Percentiles rank a stretch among this genome's conserved stretches.
Evolutionary conservation across 2,797 vertebrate species (phyloP).

Genomic region (Sus cebifrons): DNA sequence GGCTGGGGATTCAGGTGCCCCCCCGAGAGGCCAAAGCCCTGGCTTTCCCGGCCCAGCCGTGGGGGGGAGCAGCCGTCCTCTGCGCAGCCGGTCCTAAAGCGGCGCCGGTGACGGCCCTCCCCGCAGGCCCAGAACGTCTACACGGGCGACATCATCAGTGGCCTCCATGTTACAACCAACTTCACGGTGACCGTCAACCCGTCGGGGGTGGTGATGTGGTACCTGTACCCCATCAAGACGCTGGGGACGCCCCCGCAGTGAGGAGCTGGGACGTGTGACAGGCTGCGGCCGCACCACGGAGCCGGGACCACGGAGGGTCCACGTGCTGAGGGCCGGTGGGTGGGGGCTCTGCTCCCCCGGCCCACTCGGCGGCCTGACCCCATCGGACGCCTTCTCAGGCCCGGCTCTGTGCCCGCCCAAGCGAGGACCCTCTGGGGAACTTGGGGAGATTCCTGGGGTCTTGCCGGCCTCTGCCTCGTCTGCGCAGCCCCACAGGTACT

Average conservation of each 20-base stretch:
- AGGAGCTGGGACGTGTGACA: not conserved
- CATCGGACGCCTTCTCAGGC: not conserved
- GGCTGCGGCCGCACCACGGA: not conserved
- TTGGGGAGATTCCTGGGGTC: not conserved
- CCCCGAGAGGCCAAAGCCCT: not conserved
- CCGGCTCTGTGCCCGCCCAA: not conserved
- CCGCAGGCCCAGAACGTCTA: conserved; percentile 93
- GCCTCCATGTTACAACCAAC: conserved; percentile 89
- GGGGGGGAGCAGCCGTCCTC: not conserved
- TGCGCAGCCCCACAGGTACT: not conserved
- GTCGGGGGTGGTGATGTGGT: conserved; percentile 97
- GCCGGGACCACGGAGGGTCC: not conserved
- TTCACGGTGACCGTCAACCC: conserved; percentile 96
- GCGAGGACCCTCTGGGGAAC: not conserved
- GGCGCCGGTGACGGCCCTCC: not conserved
- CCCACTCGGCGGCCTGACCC: not conserved
- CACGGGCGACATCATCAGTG: conserved; percentile 80
- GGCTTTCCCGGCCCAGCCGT: not conserved
- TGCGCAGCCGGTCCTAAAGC: not conserved
- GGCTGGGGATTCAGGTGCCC: not conserved
- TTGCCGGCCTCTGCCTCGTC: not conserved
- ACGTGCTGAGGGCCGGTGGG: not conserved
- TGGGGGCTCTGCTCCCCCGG: not conserved
- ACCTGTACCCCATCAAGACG: conserved; percentile 88
- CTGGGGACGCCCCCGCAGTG: not conserved